A percentile compares a stretch with the other conserved stretches of the same genome.
These are phyloP conservation scores for Micrastur ruficollis DNA, from an alignment of 2,797 vertebrate species.

Conservation along the genomic window DNA sequence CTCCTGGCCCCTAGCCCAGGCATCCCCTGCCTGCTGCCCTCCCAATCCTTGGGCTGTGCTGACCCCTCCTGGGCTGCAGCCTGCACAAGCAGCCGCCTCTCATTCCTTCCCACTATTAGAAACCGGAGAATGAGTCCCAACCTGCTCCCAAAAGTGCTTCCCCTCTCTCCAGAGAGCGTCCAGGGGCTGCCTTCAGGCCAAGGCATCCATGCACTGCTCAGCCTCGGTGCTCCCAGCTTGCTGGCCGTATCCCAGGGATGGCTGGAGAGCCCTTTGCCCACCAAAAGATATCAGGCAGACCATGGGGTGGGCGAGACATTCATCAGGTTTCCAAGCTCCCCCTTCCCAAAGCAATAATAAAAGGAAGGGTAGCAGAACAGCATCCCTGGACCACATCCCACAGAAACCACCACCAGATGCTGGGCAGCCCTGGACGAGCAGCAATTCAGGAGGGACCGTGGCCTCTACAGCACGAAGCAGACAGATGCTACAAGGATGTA, in stretches of 20 bases:
- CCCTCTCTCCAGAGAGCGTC: not conserved
- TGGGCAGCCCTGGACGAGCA: not conserved
- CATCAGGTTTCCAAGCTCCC: not conserved
- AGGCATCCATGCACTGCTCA: not conserved
- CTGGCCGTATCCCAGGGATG: not conserved
- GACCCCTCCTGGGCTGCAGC: slow-evolving; percentile 33
- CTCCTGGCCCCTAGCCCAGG: not conserved
- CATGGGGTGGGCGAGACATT: accelerated
- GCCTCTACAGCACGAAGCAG: not conserved
- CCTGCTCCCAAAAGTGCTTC: not conserved
- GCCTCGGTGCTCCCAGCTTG: not conserved
- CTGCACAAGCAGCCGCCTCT: not conserved
- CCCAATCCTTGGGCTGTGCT: slow-evolving; percentile 19
- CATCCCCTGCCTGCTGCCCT: not conserved
- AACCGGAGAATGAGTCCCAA: not conserved
- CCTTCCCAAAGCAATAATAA: not conserved
- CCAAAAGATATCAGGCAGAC: not conserved
- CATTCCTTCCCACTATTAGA: not conserved
- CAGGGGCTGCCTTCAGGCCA: not conserved
- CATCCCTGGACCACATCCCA: not conserved
- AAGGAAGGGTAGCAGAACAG: not conserved
- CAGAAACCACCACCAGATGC: not conserved
- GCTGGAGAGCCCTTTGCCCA: not conserved
- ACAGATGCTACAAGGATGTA: accelerated
- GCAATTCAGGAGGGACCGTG: accelerated